These are phyloP conservation scores for Hiodon alosoides DNA, from an alignment of 2,113 vertebrate species.

Conservation along the genomic window DNA sequence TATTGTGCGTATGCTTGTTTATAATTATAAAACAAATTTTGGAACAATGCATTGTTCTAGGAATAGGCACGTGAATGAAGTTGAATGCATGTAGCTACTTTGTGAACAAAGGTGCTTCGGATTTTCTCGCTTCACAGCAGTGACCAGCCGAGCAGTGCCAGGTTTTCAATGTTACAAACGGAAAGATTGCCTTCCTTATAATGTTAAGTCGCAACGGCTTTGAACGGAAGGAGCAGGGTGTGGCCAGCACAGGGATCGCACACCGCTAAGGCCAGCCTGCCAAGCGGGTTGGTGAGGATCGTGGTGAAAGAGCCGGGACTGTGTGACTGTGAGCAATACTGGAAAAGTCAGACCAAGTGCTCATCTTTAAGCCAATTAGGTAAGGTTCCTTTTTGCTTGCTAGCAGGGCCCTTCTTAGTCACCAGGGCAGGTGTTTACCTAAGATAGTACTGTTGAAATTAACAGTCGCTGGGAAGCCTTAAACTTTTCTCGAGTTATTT, in stretches of 20 bases:
- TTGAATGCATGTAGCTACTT: no score
- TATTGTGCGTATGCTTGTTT: no score
- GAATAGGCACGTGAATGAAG: no score
- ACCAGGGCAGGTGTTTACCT: conserved; percentile 34
- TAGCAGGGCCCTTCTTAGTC: conserved; percentile 21
- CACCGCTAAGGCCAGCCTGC: conserved; percentile 26
- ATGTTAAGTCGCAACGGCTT: no score
- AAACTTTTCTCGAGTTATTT: not conserved
- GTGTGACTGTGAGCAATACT: conserved; percentile 24
- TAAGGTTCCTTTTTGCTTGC: conserved; percentile 23
- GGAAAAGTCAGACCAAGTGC: conserved; percentile 21
- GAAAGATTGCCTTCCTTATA: no score
- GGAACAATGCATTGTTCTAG: no score
- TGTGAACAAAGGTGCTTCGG: no score
- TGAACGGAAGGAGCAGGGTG: not conserved
- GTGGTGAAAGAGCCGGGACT: conserved; percentile 29
- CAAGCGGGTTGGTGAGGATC: not conserved
- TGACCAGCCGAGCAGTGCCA: no score
- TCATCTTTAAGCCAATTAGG: conserved; percentile 34
- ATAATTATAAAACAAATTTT: no score
- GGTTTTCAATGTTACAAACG: no score
- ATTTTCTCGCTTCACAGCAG: no score
- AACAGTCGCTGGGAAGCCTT: conserved; percentile 15
- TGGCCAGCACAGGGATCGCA: conserved; percentile 26
- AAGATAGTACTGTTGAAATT: conserved; percentile 39